A percentile compares a stretch with the other conserved stretches of the same genome.
Evolutionary conservation across 2,113 vertebrate species (phyloP).

Genomic region (Lynx canadensis): DNA sequence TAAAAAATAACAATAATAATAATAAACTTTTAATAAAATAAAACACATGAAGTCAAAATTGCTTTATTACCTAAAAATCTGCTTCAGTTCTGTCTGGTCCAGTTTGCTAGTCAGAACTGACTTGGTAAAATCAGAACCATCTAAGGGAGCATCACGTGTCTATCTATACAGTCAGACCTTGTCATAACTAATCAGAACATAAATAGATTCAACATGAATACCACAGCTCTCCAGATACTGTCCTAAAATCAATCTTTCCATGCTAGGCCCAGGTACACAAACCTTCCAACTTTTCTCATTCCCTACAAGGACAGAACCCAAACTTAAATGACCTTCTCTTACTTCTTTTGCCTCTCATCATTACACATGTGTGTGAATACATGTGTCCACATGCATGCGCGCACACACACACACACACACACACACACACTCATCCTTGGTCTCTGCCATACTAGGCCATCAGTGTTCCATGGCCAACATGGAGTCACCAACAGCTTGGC

Average conservation of each 20-base stretch:
- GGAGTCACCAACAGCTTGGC: not conserved
- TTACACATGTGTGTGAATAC: not conserved
- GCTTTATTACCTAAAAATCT: not conserved
- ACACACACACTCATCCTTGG: not conserved
- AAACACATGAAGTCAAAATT: not conserved
- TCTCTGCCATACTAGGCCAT: not conserved
- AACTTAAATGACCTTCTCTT: not conserved
- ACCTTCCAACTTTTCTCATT: not conserved
- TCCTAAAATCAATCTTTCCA: not conserved
- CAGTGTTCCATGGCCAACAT: not conserved
- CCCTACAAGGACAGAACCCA: not conserved
- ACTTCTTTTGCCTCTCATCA: not conserved
- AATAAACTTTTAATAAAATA: too few species aligned
- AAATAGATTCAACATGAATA: too few species aligned
- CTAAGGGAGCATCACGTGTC: accelerated
- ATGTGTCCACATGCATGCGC: not conserved
- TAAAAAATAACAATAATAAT: too few species aligned
- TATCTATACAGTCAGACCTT: not conserved
- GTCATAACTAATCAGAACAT: not conserved
- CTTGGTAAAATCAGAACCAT: not conserved
- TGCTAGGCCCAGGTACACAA: not conserved
- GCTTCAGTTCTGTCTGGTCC: not conserved
- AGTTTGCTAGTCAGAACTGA: not conserved
- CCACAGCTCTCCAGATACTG: not conserved
- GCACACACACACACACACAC: too few species aligned